These are phyloP conservation scores for Drosophila obscura DNA, from an alignment of 1,140 invertebrate species.

Conservation along the genomic window DNA sequence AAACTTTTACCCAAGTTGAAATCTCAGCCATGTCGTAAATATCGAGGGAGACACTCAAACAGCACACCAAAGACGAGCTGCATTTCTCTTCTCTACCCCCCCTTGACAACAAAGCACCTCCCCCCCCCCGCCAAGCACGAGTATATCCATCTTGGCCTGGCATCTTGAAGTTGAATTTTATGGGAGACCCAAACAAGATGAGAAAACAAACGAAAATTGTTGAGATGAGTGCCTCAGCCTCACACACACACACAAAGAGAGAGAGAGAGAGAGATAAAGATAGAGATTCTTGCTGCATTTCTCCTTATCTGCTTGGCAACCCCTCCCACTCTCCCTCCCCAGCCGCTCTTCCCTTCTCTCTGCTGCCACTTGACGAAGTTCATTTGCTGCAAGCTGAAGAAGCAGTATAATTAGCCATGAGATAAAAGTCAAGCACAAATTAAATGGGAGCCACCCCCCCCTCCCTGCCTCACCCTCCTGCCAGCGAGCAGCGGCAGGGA, in stretches of 20 bases:
- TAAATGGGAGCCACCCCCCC: slow-evolving; percentile 12
- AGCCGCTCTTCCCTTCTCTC: not conserved
- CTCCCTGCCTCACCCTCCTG: not conserved
- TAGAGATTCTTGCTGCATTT: too few species aligned
- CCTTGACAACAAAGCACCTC: not conserved
- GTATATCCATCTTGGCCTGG: slow-evolving; percentile 6
- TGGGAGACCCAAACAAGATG: slow-evolving; percentile 45
- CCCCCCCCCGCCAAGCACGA: not conserved
- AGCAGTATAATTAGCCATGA: slow-evolving; percentile 51
- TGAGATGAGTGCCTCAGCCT: not conserved
- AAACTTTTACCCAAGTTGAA: slow-evolving; percentile 50
- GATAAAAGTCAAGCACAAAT: slow-evolving; percentile 47
- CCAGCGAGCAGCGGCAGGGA: slow-evolving; percentile 11
- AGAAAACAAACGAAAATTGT: slow-evolving; percentile 29
- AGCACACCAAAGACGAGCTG: slow-evolving; percentile 15
- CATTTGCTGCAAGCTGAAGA: slow-evolving; percentile 37
- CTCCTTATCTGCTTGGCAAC: too few species aligned
- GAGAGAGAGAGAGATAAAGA: too few species aligned
- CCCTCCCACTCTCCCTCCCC: not conserved
- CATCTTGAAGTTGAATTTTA: slow-evolving; percentile 54
- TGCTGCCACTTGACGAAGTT: slow-evolving; percentile 34
- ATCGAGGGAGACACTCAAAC: slow-evolving; percentile 51
- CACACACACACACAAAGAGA: not conserved
- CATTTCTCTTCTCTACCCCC: not conserved
- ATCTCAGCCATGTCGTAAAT: slow-evolving; percentile 61